A percentile compares a stretch with the other conserved stretches of the same genome.
These are phyloP conservation scores for Scaptomyza hsui DNA, from an alignment of 1,140 invertebrate species.

Conservation along the genomic window DNA sequence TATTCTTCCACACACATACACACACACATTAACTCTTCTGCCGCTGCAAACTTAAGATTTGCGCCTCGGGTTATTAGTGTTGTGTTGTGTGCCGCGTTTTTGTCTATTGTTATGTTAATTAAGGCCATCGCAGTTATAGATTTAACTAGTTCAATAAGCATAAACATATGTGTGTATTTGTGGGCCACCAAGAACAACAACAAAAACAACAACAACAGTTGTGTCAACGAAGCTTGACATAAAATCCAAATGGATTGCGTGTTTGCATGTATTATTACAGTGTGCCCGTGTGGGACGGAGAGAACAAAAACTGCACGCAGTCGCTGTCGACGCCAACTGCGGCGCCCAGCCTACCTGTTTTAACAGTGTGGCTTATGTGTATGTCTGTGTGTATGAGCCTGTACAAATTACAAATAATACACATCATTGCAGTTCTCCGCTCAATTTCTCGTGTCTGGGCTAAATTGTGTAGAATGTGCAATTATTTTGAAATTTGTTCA, in stretches of 20 bases:
- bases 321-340: slow-evolving; percentile 15
- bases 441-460: slow-evolving; percentile 29
- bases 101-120: slow-evolving; percentile 76
- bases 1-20: slow-evolving; percentile 33
- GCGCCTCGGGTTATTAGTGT: slow-evolving; percentile 48
- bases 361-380: slow-evolving; percentile 14
- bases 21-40: background rate
- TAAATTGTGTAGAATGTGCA: slow-evolving; percentile 59
- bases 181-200: slow-evolving; percentile 26
- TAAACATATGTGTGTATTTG: slow-evolving; percentile 18
- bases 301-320: slow-evolving; percentile 42
- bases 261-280: background rate
- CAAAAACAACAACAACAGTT: slow-evolving; percentile 23
- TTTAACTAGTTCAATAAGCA: slow-evolving; percentile 71
- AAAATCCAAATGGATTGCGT: slow-evolving; percentile 33
- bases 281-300: slow-evolving; percentile 24
- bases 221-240: slow-evolving; percentile 46
- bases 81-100: slow-evolving; percentile 43
- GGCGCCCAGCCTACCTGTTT: slow-evolving; percentile 17
- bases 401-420: slow-evolving; percentile 56
- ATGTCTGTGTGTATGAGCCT: slow-evolving; percentile 8
- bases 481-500: slow-evolving; percentile 77
- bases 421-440: slow-evolving; percentile 51
- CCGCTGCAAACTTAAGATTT: slow-evolving; percentile 16
- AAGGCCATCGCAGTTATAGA: slow-evolving; percentile 70